Evolutionary conservation across 2,888 invertebrate genomes (phyloP).

Genomic region (Seladonia tumulorum): DNA sequence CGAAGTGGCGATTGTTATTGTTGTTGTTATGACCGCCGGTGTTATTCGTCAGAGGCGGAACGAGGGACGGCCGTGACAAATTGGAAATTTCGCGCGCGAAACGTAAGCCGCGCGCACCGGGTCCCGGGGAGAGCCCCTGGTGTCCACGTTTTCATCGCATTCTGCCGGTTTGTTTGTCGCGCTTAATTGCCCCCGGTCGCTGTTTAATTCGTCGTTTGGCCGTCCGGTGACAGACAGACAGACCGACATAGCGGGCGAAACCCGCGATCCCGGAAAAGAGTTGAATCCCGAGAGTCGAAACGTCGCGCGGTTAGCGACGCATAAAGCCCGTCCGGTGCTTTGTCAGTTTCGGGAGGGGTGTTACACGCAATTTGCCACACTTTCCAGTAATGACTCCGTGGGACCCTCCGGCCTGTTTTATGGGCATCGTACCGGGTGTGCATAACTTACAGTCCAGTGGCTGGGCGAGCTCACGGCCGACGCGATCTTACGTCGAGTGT

Average conservation of each 20-base stretch:
- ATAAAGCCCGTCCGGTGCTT: constrained; percentile 44
- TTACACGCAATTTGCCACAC: constrained; percentile 82
- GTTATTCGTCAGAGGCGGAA: constrained; percentile 6
- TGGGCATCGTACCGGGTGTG: constrained; percentile 72
- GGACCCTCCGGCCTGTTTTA: constrained; percentile 75
- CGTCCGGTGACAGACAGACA: neutral
- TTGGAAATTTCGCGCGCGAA: constrained; percentile 22
- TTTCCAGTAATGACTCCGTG: constrained; percentile 77
- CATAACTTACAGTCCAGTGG: constrained; percentile 78
- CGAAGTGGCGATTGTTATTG: constrained; percentile 1
- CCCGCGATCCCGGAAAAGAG: constrained; percentile 25
- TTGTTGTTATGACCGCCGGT: constrained; percentile 28
- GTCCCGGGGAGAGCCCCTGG: neutral
- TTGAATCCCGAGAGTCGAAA: constrained; percentile 20
- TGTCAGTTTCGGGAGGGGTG: constrained; percentile 68
- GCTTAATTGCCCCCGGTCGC: neutral
- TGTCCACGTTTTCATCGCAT: neutral
- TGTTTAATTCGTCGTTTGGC: neutral
- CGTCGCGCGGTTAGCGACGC: constrained; percentile 28
- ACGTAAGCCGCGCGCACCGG: neutral
- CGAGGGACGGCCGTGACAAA: constrained; percentile 2
- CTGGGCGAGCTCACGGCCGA: constrained; percentile 53
- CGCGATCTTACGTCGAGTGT: constrained; percentile 44
- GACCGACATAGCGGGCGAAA: neutral
- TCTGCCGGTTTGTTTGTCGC: neutral